phyloP scores from a whole-genome alignment of 2,113 vertebrate species.

The Hyperopisus bebe region DNA sequence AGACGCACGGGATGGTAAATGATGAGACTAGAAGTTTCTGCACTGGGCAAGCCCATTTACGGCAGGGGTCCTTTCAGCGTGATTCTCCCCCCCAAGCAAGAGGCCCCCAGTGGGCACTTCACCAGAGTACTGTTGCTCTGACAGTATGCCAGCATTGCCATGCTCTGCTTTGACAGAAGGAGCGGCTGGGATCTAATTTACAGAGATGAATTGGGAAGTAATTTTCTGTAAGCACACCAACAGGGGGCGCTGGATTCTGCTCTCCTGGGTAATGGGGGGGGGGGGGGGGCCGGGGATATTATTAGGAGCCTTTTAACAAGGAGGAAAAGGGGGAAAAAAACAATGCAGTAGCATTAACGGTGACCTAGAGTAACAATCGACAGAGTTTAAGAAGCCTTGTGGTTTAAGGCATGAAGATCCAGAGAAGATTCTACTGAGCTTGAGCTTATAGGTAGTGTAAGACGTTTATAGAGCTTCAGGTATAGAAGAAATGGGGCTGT shows the following conservation, averaged over 20 bases:
- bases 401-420: not conserved
- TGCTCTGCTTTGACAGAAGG: not conserved
- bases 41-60: not conserved
- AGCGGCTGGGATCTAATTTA: not conserved
- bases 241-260: not conserved
- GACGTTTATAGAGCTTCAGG: not conserved
- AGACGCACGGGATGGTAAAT: not conserved
- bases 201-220: not conserved
- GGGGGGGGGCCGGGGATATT: not conserved
- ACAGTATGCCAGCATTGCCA: not conserved
- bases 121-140: not conserved
- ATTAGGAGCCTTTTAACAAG: not conserved
- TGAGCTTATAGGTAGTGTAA: not conserved
- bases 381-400: not conserved
- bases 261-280: not conserved
- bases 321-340: not conserved
- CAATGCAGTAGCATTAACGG: not conserved
- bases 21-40: not conserved
- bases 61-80: not conserved
- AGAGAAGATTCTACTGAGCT: not conserved
- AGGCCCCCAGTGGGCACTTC: not conserved
- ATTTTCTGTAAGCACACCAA: not conserved
- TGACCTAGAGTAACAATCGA: not conserved
- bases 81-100: no score
- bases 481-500: not conserved